A percentile compares a stretch with the other conserved stretches of the same genome.
Conservation (phyloP, 2,797 vertebrate species). For the Moxostoma hubbsi region DNA sequence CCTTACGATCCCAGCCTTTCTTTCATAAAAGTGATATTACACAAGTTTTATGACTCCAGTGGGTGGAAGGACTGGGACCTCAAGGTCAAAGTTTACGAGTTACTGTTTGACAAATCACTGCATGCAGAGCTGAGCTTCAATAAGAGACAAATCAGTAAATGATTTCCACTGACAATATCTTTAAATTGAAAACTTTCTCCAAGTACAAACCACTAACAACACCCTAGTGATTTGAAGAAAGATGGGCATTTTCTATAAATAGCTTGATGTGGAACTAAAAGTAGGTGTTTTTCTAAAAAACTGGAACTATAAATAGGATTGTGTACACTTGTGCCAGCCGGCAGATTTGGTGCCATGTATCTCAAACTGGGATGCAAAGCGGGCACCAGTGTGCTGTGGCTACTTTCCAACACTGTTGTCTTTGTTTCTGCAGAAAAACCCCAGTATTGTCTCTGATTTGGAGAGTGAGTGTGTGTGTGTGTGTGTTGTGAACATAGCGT, state of each 20-base stretch:
- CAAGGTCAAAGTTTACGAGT: slow-evolving; percentile 62
- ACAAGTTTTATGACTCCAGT: slow-evolving; percentile 61
- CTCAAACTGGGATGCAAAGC: slow-evolving; percentile 38
- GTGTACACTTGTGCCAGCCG: slow-evolving; percentile 60
- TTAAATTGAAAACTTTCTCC: too few species aligned
- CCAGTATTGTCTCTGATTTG: slow-evolving; percentile 56
- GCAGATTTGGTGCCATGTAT: slow-evolving; percentile 46
- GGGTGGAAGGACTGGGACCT: slow-evolving; percentile 39
- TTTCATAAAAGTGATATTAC: slow-evolving; percentile 67
- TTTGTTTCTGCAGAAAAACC: slow-evolving; percentile 68
- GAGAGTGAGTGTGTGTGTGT: slow-evolving; percentile 23
- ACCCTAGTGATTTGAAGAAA: background rate
- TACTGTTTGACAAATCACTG: slow-evolving; percentile 5
- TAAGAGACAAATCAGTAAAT: too few species aligned
- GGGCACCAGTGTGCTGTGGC: background rate
- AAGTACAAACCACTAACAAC: too few species aligned
- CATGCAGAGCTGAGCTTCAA: background rate
- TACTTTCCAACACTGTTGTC: slow-evolving; percentile 59
- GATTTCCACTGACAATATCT: too few species aligned
- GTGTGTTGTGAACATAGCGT: slow-evolving; percentile 17
- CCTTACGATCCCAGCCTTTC: slow-evolving; percentile 41
- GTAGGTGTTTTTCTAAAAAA: background rate
- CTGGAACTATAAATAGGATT: background rate
- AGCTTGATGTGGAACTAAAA: background rate
- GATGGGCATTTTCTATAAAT: too few species aligned